A percentile compares a stretch with the other conserved stretches of the same genome.
phyloP scores from a whole-genome alignment of 2,113 vertebrate genomes.

The Anthoscopus minutus region DNA sequence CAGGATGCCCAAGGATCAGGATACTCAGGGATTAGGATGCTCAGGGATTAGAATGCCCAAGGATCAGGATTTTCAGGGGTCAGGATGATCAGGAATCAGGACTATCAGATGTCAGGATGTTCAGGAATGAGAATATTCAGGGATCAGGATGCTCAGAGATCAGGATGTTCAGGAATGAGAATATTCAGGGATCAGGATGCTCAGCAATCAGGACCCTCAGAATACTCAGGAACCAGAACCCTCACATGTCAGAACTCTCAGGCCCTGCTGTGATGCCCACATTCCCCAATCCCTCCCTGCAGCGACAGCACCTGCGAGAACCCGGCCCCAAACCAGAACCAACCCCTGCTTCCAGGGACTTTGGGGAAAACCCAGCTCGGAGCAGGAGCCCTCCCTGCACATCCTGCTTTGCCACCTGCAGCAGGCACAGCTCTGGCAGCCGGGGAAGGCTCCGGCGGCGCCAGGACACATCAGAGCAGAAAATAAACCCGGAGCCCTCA shows the following conservation, averaged over 20 bases:
- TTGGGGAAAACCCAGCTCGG: fast-evolving
- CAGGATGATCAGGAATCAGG: fast-evolving
- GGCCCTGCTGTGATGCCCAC: fast-evolving
- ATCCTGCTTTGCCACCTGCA: neutral
- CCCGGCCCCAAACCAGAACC: fast-evolving
- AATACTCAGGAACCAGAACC: fast-evolving
- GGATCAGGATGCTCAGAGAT: fast-evolving
- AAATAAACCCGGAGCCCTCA: neutral
- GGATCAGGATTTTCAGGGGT: fast-evolving
- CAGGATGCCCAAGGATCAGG: fast-evolving
- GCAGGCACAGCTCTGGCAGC: neutral
- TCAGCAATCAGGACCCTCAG: fast-evolving
- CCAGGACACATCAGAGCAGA: constrained; percentile 11
- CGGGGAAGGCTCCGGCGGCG: fast-evolving
- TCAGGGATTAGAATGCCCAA: fast-evolving
- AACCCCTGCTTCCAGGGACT: fast-evolving
- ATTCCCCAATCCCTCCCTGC: fast-evolving
- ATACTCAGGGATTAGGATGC: fast-evolving
- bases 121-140: fast-evolving
- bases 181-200: fast-evolving
- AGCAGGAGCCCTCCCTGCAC: neutral
- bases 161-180: fast-evolving
- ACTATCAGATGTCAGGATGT: fast-evolving
- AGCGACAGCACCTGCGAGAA: fast-evolving
- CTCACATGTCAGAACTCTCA: neutral